These are phyloP conservation scores for Musca domestica DNA, from an alignment of 1,140 invertebrate genomes.

Conservation along the genomic window DNA sequence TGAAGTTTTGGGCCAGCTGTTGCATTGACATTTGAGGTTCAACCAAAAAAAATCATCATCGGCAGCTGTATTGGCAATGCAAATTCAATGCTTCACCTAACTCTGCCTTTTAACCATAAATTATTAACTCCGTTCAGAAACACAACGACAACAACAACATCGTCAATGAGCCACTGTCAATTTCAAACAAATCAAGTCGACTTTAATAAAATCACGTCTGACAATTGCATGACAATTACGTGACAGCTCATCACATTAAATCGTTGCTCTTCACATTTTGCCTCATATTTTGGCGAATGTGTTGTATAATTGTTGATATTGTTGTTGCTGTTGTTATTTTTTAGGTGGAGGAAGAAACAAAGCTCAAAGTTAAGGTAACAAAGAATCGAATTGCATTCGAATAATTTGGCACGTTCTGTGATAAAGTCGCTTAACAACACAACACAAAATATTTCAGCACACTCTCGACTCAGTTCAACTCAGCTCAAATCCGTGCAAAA, in stretches of 20 bases:
- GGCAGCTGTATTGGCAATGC: too few species aligned
- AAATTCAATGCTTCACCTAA: neutral
- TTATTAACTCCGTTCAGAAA: neutral
- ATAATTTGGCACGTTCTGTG: constrained; percentile 9
- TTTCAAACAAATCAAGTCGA: too few species aligned
- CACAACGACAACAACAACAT: neutral
- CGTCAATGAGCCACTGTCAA: neutral
- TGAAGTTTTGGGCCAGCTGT: too few species aligned
- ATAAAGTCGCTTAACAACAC: neutral
- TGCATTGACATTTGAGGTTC: too few species aligned
- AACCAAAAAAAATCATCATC: neutral
- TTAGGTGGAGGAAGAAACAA: neutral
- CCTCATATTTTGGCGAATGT: neutral
- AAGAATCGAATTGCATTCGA: constrained; percentile 10
- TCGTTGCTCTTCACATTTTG: neutral
- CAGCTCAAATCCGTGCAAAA: too few species aligned
- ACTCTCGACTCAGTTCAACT: too few species aligned
- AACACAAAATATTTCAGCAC: too few species aligned
- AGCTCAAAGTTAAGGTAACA: neutral
- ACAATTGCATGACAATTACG: constrained; percentile 21
- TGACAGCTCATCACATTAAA: constrained; percentile 18
- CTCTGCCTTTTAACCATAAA: neutral
- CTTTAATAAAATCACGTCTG: constrained; percentile 19
- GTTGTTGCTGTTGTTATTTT: neutral
- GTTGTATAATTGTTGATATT: neutral